A percentile compares a stretch with the other conserved stretches of the same genome.
These are phyloP conservation scores for Astatotilapia flaviijosephi DNA, from an alignment of 2,113 vertebrate species.

Conservation along the genomic window DNA sequence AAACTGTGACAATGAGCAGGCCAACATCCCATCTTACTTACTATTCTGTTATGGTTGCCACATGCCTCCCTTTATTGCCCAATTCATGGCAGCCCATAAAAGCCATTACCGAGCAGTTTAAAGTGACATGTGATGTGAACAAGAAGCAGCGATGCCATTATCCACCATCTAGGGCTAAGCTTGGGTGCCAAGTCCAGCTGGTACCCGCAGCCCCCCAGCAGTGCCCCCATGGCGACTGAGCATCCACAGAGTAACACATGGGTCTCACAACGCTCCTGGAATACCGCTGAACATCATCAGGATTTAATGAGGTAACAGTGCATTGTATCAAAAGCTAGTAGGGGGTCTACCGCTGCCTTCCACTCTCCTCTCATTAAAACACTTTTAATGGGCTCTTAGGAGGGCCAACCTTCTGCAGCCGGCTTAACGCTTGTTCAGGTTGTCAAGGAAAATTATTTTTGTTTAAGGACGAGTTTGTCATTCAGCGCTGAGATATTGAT, in stretches of 20 bases:
- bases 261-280: conserved; percentile 19
- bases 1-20: neutral
- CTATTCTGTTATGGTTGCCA: neutral
- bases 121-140: conserved; percentile 48
- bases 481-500: conserved; percentile 66
- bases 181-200: conserved; percentile 51
- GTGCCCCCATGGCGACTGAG: conserved; percentile 12
- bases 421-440: conserved; percentile 45
- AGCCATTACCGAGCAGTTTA: conserved; percentile 39
- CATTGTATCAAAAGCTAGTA: conserved; percentile 49
- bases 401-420: conserved; percentile 17
- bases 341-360: conserved; percentile 36
- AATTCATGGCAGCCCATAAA: conserved; percentile 30
- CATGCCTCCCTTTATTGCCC: conserved; percentile 3
- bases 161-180: conserved; percentile 15
- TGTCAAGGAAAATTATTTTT: conserved; percentile 64
- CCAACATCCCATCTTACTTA: neutral
- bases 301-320: conserved; percentile 64
- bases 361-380: conserved; percentile 65
- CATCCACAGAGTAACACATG: conserved; percentile 22
- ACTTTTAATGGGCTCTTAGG: conserved; percentile 62
- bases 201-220: conserved; percentile 4
- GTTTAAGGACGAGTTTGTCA: conserved; percentile 53
- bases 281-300: conserved; percentile 44
- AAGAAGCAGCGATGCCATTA: conserved; percentile 48